Conservation (phyloP, 2,113 vertebrate genomes). For the Pseudolaguvia tuberculata region DNA sequence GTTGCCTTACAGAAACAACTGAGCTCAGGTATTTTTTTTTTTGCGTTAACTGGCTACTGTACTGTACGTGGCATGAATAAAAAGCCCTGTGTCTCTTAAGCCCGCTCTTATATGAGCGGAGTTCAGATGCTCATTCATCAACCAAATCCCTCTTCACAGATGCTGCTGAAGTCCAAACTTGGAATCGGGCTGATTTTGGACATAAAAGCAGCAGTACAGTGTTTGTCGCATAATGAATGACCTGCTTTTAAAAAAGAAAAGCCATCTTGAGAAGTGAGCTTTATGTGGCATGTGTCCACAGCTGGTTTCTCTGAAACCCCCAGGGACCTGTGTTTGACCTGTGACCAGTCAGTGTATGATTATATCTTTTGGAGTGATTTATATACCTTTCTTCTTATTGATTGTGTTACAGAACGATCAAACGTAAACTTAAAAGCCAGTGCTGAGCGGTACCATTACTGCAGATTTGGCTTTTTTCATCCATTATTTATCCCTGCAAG, state of each 20-base stretch:
- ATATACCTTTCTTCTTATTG: slow-evolving; percentile 50
- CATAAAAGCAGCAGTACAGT: background rate
- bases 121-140: slow-evolving; percentile 51
- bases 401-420: slow-evolving; percentile 43
- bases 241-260: background rate
- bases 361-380: slow-evolving; percentile 47
- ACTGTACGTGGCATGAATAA: slow-evolving; percentile 44
- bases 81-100: slow-evolving; percentile 42
- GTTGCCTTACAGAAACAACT: slow-evolving; percentile 34
- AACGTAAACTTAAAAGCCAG: slow-evolving; percentile 77
- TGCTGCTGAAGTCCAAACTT: slow-evolving; percentile 15
- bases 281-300: background rate
- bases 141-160: slow-evolving; percentile 36
- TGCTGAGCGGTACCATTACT: slow-evolving; percentile 86
- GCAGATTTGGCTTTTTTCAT: slow-evolving; percentile 87
- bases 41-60: slow-evolving; percentile 33
- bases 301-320: background rate
- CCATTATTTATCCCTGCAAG: slow-evolving; percentile 88
- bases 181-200: slow-evolving; percentile 34
- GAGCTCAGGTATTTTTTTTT: background rate
- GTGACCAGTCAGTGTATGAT: slow-evolving; percentile 42
- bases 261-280: background rate
- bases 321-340: slow-evolving; percentile 42
- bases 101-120: slow-evolving; percentile 49
- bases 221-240: too few relatives aligned